These are phyloP conservation scores for Lepidocyrtinus sp. DNA, from an alignment of 2,888 invertebrate genomes.

Conservation along the genomic window DNA sequence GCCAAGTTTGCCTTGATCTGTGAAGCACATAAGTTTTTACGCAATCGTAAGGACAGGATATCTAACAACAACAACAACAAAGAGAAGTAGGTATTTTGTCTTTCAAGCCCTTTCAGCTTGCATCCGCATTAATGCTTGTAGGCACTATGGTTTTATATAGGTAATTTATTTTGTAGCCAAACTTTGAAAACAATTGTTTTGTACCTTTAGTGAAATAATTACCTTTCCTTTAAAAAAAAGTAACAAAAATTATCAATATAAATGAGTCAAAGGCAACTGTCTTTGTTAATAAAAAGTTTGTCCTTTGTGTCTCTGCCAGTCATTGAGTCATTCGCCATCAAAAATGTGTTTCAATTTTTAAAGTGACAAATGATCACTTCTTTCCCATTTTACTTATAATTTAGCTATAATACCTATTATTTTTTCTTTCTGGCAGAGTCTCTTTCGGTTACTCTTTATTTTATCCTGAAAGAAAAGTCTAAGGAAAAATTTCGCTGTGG, in stretches of 20 bases:
- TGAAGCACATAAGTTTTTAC: not conserved
- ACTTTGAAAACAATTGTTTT: too few relatives aligned
- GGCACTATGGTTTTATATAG: too few relatives aligned
- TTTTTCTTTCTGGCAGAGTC: not conserved
- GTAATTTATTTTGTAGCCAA: too few relatives aligned
- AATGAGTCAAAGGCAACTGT: not conserved
- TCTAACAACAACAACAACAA: too few relatives aligned
- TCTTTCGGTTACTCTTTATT: not conserved
- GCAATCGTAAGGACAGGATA: too few relatives aligned
- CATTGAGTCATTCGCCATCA: conserved; percentile 9
- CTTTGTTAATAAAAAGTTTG: conserved; percentile 4
- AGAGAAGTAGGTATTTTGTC: too few relatives aligned
- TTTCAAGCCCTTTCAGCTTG: too few relatives aligned
- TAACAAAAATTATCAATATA: too few relatives aligned
- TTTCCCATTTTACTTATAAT: not conserved
- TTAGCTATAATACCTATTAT: not conserved
- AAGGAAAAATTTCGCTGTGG: not conserved
- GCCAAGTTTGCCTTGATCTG: conserved; percentile 9
- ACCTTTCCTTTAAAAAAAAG: too few relatives aligned
- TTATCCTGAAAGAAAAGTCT: conserved; percentile 17
- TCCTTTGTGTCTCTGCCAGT: conserved; percentile 4
- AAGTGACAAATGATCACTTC: conserved; percentile 46
- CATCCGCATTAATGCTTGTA: not conserved
- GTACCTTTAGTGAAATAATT: too few relatives aligned
- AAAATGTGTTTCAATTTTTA: conserved; percentile 5